Evolutionary conservation across 37 sponge, comb jelly and placozoan species (phyloP).

Genomic region (Aplysina aerophoba): DNA sequence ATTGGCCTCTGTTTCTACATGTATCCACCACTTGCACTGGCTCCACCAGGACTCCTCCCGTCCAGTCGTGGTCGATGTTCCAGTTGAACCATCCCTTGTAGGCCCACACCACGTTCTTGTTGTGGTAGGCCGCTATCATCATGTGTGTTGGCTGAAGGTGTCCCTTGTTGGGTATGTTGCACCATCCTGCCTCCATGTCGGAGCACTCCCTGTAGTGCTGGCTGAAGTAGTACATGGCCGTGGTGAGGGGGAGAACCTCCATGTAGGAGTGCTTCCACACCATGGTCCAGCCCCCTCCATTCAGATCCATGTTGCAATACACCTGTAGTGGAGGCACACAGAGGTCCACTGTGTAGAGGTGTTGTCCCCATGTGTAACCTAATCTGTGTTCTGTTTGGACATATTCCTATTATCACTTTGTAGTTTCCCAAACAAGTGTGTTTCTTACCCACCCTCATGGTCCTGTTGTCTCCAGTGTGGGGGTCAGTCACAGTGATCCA

Average conservation of each 20-base stretch:
- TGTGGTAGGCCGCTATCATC: constrained; percentile 20
- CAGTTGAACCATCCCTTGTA: constrained; percentile 39
- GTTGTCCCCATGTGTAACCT: too few relatives aligned
- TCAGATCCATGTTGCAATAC: constrained; percentile 17
- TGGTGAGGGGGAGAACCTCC: constrained; percentile 19
- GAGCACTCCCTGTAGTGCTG: not conserved
- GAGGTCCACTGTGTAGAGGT: too few relatives aligned
- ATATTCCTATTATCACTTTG: too few relatives aligned
- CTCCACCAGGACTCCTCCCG: constrained; percentile 23
- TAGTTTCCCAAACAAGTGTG: too few relatives aligned
- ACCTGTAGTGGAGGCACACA: not conserved
- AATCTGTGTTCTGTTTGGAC: too few relatives aligned
- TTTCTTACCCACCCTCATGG: too few relatives aligned
- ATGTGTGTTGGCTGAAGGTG: constrained; percentile 28
- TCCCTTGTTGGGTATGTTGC: constrained; percentile 9
- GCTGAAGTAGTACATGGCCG: constrained; percentile 21
- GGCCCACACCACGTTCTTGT: not conserved
- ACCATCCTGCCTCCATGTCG: constrained; percentile 24
- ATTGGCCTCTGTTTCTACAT: not conserved
- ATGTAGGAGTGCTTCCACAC: constrained; percentile 35
- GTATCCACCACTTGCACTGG: constrained; percentile 16
- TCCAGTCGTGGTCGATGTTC: constrained; percentile 32
- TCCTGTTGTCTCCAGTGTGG: too few relatives aligned
- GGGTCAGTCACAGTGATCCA: constrained; percentile 13
- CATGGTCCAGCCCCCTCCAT: constrained; percentile 33